Base-by-base conservation (phyloP, 2,888 invertebrate species). In the Macrophya alboannulata region DNA sequence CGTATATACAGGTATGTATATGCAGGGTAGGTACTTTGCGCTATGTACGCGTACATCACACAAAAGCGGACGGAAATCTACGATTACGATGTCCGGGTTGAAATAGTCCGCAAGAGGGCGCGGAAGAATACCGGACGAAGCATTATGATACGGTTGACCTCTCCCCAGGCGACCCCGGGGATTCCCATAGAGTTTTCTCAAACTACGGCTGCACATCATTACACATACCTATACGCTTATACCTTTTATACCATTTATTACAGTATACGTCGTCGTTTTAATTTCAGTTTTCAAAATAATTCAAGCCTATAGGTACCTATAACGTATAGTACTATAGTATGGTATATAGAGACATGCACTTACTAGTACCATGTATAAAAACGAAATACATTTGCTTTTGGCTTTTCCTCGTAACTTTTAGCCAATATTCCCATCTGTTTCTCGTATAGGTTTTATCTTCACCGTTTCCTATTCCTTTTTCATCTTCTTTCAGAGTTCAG, bases 71-170 rank as follows among this genome's bases (percentile, higher is more conserved):
- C 93, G 93, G 93, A 93, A 92, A 92, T 91, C 90, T 90, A 90
- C 92, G 91, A 93, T 93, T 93, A 93, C 91, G 89, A 72, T 83
- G 91, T 91, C 91, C 92, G 91, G 91, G 86, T 87, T 89, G 90
- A 90, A 90, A 90, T 91, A 89, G 90, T 89, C 89, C 89, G 90
- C 89, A 86, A 90, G 68, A 65, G 83, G 83, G 83, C 45, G 83
- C 83, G 84, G 79, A 84, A 87, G 86, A 86, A 89, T 89, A 92
- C 92, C 93, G 93, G 93, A 93, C 92, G 93, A 92, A 90, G 88
- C 92, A 91, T 92, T 92, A 93, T 92, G 93, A 83, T 68, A 93
- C 93, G 93, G 91, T 93, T 92, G 93, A 92, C 88, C 92, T 83
- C 68, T 48, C 21, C 40, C 43, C 31, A 6, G 81, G 43, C 25